Conservation (phyloP, 35 echinoderm and acorn worm species). For the Eucidaris tribuloides region DNA sequence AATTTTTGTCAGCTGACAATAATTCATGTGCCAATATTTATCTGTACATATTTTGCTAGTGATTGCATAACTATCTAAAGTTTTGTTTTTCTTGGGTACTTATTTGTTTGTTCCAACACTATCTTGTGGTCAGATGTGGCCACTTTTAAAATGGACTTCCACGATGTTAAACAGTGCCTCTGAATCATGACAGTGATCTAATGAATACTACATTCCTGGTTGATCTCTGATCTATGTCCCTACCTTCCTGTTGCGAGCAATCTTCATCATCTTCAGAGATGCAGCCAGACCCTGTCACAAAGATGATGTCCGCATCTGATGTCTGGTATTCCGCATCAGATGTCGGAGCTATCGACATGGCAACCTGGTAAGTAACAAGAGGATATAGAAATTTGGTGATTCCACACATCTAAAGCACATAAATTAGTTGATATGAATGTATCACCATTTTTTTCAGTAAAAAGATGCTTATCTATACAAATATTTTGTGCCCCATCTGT, state of each 20-base stretch:
- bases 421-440: background rate
- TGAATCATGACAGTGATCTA: too few species aligned
- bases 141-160: too few species aligned
- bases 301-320: slow-evolving; percentile 43
- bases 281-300: slow-evolving; percentile 52
- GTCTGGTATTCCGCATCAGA: slow-evolving; percentile 17
- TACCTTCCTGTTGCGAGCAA: background rate
- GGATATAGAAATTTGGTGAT: background rate
- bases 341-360: slow-evolving; percentile 45
- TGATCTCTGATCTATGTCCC: too few species aligned
- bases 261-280: slow-evolving; percentile 50
- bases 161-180: too few species aligned
- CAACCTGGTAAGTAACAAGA: background rate
- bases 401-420: background rate
- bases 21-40: too few species aligned
- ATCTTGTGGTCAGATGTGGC: too few species aligned
- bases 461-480: background rate
- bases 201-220: too few species aligned
- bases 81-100: too few species aligned
- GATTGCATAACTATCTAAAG: too few species aligned
- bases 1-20: too few species aligned
- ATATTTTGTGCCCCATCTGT: background rate
- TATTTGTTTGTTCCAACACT: too few species aligned
- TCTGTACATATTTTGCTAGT: too few species aligned
- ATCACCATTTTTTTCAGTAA: background rate